Conservation (phyloP, 1,140 invertebrate species). For the Physella acuta region DNA sequence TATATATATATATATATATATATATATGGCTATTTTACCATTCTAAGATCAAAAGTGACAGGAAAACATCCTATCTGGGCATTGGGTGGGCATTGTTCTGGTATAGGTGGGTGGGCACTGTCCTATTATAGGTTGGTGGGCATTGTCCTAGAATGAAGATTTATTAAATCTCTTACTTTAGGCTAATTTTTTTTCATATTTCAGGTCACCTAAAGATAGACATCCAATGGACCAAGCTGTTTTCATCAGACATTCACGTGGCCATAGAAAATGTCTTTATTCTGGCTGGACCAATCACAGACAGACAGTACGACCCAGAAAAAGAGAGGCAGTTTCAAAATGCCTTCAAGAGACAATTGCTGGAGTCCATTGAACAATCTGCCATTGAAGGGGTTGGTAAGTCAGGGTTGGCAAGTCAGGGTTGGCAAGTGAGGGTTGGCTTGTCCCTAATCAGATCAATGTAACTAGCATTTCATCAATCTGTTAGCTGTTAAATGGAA, state of each 20-base stretch:
- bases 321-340: conserved; percentile 72
- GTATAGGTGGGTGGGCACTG: too few species aligned
- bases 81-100: not conserved
- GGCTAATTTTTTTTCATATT: conserved; percentile 14
- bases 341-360: conserved; percentile 71
- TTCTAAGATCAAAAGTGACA: too few species aligned
- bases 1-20: too few species aligned
- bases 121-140: too few species aligned
- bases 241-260: conserved; percentile 69
- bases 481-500: too few species aligned
- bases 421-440: too few species aligned
- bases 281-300: conserved; percentile 72
- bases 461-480: too few species aligned
- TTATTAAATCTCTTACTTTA: not conserved
- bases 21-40: too few species aligned
- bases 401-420: too few species aligned
- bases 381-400: conserved; percentile 38
- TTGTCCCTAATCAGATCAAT: too few species aligned
- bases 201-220: conserved; percentile 69
- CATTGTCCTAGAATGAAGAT: too few species aligned
- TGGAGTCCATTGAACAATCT: conserved; percentile 62
- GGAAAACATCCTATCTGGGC: not conserved
- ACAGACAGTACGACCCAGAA: conserved; percentile 73
- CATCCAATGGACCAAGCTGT: conserved; percentile 78
- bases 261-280: conserved; percentile 72